Evolutionary conservation across 2,113 vertebrate genomes (phyloP).

Genomic region (Cromileptes altivelis): DNA sequence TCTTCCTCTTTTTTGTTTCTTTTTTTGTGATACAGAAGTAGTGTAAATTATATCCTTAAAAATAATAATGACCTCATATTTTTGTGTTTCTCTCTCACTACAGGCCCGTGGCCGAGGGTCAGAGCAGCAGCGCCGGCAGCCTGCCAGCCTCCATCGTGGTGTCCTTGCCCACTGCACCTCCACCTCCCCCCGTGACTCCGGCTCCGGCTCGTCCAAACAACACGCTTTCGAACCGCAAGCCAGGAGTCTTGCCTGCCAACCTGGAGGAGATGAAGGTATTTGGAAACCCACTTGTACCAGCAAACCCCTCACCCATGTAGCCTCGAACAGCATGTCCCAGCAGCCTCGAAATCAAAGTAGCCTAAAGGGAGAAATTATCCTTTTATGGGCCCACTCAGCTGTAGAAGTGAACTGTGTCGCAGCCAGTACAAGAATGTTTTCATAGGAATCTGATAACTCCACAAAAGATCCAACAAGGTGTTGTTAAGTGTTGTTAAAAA

Average conservation of each 20-base stretch:
- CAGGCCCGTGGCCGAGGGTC: constrained; percentile 91
- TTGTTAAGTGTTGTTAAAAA: background rate
- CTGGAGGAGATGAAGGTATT: constrained; percentile 97
- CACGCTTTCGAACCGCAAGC: constrained; percentile 87
- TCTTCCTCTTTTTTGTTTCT: constrained; percentile 32
- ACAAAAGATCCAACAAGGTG: background rate
- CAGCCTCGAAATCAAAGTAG: background rate
- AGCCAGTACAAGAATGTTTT: background rate
- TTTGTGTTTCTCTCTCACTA: constrained; percentile 41
- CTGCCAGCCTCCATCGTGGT: constrained; percentile 85
- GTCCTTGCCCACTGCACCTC: constrained; percentile 81
- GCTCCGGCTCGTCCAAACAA: constrained; percentile 79
- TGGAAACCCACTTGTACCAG: background rate
- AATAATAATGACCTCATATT: constrained; percentile 25
- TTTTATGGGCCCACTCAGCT: background rate
- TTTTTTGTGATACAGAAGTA: background rate
- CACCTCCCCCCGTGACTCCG: constrained; percentile 59
- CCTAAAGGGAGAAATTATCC: background rate
- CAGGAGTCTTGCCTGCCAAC: constrained; percentile 92
- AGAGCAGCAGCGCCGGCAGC: constrained; percentile 79
- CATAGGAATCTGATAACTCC: background rate
- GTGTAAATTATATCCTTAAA: background rate
- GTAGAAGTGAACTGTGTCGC: background rate
- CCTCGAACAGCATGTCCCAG: background rate
- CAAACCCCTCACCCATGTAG: background rate